phyloP scores from a whole-genome alignment of 92 coral and sea anemone genomes.

The Zoanthus solanderi region DNA sequence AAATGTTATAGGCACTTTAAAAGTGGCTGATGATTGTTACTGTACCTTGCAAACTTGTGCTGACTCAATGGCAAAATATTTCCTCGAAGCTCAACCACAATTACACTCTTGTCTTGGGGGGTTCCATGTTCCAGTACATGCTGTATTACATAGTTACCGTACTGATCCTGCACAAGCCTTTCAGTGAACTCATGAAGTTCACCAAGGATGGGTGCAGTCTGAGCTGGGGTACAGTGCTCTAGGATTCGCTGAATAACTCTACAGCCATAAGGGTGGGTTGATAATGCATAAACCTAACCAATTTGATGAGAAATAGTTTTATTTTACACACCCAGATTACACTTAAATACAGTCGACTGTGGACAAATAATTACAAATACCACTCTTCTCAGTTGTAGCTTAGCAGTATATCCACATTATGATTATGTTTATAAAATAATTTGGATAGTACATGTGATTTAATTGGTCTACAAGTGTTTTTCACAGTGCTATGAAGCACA shows the following conservation, averaged over 20 bases:
- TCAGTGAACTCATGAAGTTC: conserved; percentile 96
- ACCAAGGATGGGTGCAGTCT: conserved; percentile 84
- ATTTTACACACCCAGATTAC: not conserved
- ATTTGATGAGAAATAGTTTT: not conserved
- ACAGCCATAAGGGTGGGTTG: conserved; percentile 99
- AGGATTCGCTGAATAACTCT: conserved; percentile 97
- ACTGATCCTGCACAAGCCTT: conserved; percentile 97
- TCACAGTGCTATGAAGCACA: no score
- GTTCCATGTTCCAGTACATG: conserved; percentile 98
- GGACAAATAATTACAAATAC: no score
- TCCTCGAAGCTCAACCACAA: conserved; percentile 92
- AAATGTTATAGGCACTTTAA: no score
- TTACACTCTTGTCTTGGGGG: conserved; percentile 92
- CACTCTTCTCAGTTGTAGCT: no score
- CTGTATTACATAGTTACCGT: conserved; percentile 98
- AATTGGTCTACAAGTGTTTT: no score
- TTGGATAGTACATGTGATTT: no score
- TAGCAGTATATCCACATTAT: no score
- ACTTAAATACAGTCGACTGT: no score
- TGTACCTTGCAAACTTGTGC: conserved; percentile 99
- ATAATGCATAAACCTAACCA: conserved; percentile 84
- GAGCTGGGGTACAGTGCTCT: conserved; percentile 94
- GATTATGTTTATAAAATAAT: no score
- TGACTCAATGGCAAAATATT: conserved; percentile 89
- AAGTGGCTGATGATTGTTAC: no score